phyloP scores from a whole-genome alignment of 2,113 vertebrate species.

The Bucco capensis region DNA sequence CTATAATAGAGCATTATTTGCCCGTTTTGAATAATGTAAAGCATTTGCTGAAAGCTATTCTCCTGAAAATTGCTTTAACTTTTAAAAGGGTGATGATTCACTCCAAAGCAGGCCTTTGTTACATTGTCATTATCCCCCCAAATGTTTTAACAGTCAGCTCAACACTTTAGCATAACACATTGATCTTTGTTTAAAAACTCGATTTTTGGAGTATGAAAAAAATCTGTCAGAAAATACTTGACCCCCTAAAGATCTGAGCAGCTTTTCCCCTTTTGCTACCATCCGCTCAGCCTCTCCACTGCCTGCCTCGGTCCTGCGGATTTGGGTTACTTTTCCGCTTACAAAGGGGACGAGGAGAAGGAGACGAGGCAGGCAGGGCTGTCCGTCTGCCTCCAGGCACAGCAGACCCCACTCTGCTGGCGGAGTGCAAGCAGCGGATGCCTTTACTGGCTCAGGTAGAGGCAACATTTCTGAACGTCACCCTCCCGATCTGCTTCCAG shows the following conservation, averaged over 20 bases:
- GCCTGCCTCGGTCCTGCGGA: not conserved
- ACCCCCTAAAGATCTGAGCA: constrained; percentile 55
- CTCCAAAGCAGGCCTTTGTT: constrained; percentile 90
- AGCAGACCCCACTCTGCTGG: not conserved
- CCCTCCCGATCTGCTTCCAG: constrained; percentile 44
- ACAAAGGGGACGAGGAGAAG: not conserved
- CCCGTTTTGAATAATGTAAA: constrained; percentile 98
- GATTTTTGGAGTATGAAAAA: constrained; percentile 69
- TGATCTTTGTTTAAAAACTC: constrained; percentile 85
- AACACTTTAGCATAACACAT: constrained; percentile 84
- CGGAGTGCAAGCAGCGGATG: not conserved
- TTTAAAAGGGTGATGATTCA: constrained; percentile 96
- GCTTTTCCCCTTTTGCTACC: not conserved
- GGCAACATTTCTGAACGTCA: constrained; percentile 46
- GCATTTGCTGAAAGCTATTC: constrained; percentile 91
- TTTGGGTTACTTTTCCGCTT: constrained; percentile 56
- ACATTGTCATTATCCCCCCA: constrained; percentile 89
- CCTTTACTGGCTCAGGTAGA: constrained; percentile 27
- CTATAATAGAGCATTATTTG: constrained; percentile 99
- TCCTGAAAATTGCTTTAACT: constrained; percentile 99
- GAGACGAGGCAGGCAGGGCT: not conserved
- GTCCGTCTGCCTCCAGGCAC: not conserved
- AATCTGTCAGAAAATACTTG: constrained; percentile 68
- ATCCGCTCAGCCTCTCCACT: not conserved
- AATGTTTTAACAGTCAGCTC: constrained; percentile 92